Evolutionary conservation across 1,140 invertebrate genomes (phyloP), one percentile per base, ranked within the genome.

Genomic region (Drosophila trapezifrons): DNA sequence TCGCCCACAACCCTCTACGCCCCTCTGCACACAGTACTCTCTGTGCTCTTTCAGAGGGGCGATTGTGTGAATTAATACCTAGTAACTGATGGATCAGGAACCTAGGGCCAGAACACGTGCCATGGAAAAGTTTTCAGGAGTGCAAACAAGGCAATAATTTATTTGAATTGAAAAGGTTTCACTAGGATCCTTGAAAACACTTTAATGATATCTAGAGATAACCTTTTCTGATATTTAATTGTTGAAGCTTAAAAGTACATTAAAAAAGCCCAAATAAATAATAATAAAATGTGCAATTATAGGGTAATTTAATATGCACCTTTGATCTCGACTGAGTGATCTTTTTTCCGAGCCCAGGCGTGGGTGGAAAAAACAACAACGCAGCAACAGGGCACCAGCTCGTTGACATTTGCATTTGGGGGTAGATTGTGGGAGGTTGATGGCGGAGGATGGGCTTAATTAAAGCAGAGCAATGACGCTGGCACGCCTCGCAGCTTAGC

Each of bases 331-430:
- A 3, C 13, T 17, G 25, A 58, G 56, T 37, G 35, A 63, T 60
- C 54, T 63, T 74, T 45, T 54, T 70, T 40, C 58, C 82, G 80
- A 78, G 77, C 77, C 64, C 42, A 56, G 66, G 67, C 49, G 76
- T 76, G 60, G 77, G 78, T 38, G 22, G 45, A 15, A 59, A 42
- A 67, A 38, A 9, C 42, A 52, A 40, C 25, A n/a, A 22, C 15
- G 38, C 12, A 51, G 8, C 37, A 20, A 45, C 42, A 42, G 3
- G 29, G 46, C 56, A 40, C 51, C 54, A 67, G 47, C 78, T 63
- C 71, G 64, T 79, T 83, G 80, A 80, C 81, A 84, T 77, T 80
- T 80, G 78, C 78, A 81, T 80, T 80, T 76, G 60, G 22, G 46
- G 20, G 49, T 49, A 37, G 57, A 54, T 58, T 63, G 46, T 56